These are phyloP conservation scores for Antedon mediterranea DNA, from an alignment of 53 echinoderm and acorn worm species.

Conservation along the genomic window DNA sequence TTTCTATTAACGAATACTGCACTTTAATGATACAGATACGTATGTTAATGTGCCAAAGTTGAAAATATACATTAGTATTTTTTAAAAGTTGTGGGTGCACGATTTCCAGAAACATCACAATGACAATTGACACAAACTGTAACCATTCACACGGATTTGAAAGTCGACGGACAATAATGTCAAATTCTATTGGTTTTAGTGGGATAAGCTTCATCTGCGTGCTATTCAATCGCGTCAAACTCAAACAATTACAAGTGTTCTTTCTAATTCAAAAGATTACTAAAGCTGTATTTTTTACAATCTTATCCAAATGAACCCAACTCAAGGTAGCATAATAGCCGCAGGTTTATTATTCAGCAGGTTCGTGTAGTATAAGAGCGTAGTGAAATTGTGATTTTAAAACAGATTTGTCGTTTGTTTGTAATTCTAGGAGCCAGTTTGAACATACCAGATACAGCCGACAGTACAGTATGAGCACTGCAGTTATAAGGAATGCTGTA, in stretches of 20 bases:
- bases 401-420: too few relatives aligned
- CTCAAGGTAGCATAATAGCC: neutral
- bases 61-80: neutral
- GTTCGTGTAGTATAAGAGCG: neutral
- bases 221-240: neutral
- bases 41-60: neutral
- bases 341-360: neutral
- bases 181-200: neutral
- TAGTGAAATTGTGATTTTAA: neutral
- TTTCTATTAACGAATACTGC: too few relatives aligned
- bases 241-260: neutral
- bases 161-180: neutral
- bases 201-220: neutral
- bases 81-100: neutral
- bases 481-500: neutral
- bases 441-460: too few relatives aligned
- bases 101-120: neutral
- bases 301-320: neutral
- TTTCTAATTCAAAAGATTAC: neutral
- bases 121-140: neutral
- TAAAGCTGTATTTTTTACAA: neutral
- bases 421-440: neutral
- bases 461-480: neutral
- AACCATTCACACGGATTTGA: neutral
- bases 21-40: too few relatives aligned